Percentiles rank a stretch among this genome's conserved stretches.
phyloP scores from a whole-genome alignment of 2,113 vertebrate species.

The Aptenodytes patagonicus region DNA sequence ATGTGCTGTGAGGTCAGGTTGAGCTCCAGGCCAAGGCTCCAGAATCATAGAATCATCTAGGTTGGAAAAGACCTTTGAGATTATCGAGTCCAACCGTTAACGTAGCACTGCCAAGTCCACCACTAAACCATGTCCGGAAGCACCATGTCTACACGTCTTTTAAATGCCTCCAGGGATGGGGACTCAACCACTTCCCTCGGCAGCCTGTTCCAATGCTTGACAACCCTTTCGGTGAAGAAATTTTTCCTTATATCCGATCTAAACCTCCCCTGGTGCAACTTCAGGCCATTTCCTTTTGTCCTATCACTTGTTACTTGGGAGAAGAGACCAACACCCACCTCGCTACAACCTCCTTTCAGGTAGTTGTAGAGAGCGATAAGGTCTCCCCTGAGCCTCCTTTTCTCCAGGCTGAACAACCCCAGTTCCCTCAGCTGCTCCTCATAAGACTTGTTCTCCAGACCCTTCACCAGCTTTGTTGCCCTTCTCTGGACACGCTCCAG shows the following conservation, averaged over 20 bases:
- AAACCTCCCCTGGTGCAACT: neutral
- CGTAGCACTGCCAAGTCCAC: neutral
- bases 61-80: neutral
- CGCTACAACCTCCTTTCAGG: neutral
- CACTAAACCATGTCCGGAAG: neutral
- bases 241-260: neutral
- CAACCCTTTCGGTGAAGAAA: neutral
- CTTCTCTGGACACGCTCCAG: neutral
- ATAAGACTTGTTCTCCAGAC: neutral
- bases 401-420: neutral
- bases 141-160: accelerated
- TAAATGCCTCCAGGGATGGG: neutral
- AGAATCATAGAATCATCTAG: neutral
- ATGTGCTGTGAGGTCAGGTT: neutral
- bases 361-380: too few species aligned
- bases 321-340: neutral
- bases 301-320: neutral
- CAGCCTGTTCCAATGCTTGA: neutral
- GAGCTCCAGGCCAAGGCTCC: neutral
- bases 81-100: neutral
- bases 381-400: neutral
- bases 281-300: neutral
- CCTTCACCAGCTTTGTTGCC: neutral
- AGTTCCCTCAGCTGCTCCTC: neutral
- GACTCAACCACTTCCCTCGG: neutral